Percentiles rank a stretch among this genome's conserved stretches.
These are phyloP conservation scores for Drosophila mettleri DNA, from an alignment of 2,888 invertebrate species.

Conservation along the genomic window DNA sequence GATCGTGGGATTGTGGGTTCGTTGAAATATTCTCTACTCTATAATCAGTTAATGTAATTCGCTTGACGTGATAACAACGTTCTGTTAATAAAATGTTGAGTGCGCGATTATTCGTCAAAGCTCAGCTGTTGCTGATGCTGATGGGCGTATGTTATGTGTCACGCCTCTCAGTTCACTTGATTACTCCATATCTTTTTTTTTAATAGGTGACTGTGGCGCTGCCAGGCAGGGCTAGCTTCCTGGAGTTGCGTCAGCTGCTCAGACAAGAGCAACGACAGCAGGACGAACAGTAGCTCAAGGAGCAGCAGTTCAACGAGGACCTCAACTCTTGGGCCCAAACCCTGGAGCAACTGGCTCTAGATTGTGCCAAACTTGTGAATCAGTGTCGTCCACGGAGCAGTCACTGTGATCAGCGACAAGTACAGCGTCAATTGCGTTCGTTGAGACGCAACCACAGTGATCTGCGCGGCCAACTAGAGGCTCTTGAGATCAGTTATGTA, in stretches of 20 bases:
- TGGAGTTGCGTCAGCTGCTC: slow-evolving; percentile 50
- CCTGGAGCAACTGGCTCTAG: slow-evolving; percentile 37
- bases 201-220: slow-evolving; percentile 34
- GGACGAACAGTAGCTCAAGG: slow-evolving; percentile 1
- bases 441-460: slow-evolving; percentile 40
- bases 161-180: background rate
- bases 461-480: slow-evolving; percentile 45
- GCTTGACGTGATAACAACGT: slow-evolving; percentile 59
- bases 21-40: slow-evolving; percentile 20
- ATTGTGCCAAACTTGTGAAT: slow-evolving; percentile 43
- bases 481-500: slow-evolving; percentile 41
- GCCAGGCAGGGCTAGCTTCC: slow-evolving; percentile 32
- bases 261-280: slow-evolving; percentile 32
- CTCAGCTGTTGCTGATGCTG: slow-evolving; percentile 26
- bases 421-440: slow-evolving; percentile 46
- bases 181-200: slow-evolving; percentile 1
- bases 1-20: slow-evolving; percentile 15
- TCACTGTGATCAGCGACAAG: slow-evolving; percentile 38
- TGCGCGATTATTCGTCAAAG: slow-evolving; percentile 18
- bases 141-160: slow-evolving; percentile 37
- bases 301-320: slow-evolving; percentile 40
- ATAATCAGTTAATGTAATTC: slow-evolving; percentile 54
- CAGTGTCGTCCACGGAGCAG: slow-evolving; percentile 48
- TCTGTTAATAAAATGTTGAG: slow-evolving; percentile 32
- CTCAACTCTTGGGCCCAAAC: slow-evolving; percentile 40